Evolutionary conservation across 2,888 invertebrate species (phyloP), one percentile per base, ranked within the genome.

Genomic region (Sicus ferrugineus): DNA sequence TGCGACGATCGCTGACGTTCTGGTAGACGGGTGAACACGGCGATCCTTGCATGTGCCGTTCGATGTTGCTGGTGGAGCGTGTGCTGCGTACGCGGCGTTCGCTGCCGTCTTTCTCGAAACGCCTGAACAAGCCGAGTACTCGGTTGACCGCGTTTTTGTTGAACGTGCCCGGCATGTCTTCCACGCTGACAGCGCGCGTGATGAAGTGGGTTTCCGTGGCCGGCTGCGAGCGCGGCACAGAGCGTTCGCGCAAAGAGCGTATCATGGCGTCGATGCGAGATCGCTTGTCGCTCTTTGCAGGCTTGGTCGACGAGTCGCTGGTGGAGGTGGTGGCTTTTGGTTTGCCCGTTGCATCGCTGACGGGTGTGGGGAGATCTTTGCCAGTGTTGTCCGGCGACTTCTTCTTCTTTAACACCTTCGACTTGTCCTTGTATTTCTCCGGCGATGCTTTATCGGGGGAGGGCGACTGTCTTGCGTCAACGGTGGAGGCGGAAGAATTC

Each of bases 41-140:
- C 69, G 71, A 58, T 31, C 80, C 79, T 3, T 78, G 80, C 30
- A 82, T 75, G 73, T 85, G 82, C 0, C 80, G 75, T 58, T 85
- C 84, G 66, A 84, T 84, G 69, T 83, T 83, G 70, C 83, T 85
- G 11, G 81, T 82, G 11, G 85, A 85, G 9, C 84, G 82, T 0
- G 84, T 81, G 70, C 75, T 84, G 23, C 82, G 78, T 2, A 85
- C 81, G 2, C 80, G 79, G 9, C 78, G 74, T 64, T 83, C 81
- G 77, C 86, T 86, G 31, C 73, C 77, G 76, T 90, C 87, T 64
- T 91, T 88, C 83, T 92, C 89, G 81, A 89, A 89, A 83, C 91
- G 92, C 75, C 91, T 92, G 76, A 94, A 93, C 3, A 94, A 85
- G 0, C 93, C 93, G 69, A 94, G 84, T 56, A 94, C 93, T 77